phyloP scores from a whole-genome alignment of 2,113 vertebrate species.

The Hylia prasina region DNA sequence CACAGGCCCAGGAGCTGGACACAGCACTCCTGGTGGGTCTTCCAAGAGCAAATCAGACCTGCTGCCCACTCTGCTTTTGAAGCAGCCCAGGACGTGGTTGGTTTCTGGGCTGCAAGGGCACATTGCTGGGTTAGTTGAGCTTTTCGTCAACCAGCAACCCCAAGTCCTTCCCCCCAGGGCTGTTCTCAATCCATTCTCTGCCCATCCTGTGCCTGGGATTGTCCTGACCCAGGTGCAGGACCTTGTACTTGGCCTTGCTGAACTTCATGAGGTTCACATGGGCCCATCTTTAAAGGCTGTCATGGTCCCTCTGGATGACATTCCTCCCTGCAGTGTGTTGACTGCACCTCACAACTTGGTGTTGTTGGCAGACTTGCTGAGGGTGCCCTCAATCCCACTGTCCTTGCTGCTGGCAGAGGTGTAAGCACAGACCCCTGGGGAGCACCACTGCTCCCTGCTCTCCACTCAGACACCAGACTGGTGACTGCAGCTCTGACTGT shows the following conservation, averaged over 20 bases:
- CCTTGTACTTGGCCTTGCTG: not conserved
- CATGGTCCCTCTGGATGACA: not conserved
- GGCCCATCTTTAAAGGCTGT: not conserved
- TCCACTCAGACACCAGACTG: not conserved
- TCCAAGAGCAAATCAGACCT: not conserved
- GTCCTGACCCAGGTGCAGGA: not conserved
- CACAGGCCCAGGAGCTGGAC: not conserved
- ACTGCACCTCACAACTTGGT: not conserved
- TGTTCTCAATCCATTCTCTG: not conserved
- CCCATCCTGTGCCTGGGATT: not conserved
- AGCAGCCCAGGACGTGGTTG: not conserved
- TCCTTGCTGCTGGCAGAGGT: not conserved
- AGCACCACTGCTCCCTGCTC: fast-evolving
- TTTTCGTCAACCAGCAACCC: not conserved
- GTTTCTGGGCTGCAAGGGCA: not conserved
- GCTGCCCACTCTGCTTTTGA: not conserved
- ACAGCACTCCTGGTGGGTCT: not conserved
- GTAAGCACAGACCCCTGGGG: not conserved
- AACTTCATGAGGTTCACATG: not conserved
- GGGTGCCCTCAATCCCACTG: not conserved
- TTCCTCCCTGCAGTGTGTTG: not conserved
- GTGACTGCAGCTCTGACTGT: not conserved
- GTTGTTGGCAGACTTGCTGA: not conserved
- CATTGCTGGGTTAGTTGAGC: not conserved
- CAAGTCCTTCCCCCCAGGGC: not conserved